Base-by-base conservation (phyloP, 1,140 invertebrate species). In the Drosophila busckii region DNA sequence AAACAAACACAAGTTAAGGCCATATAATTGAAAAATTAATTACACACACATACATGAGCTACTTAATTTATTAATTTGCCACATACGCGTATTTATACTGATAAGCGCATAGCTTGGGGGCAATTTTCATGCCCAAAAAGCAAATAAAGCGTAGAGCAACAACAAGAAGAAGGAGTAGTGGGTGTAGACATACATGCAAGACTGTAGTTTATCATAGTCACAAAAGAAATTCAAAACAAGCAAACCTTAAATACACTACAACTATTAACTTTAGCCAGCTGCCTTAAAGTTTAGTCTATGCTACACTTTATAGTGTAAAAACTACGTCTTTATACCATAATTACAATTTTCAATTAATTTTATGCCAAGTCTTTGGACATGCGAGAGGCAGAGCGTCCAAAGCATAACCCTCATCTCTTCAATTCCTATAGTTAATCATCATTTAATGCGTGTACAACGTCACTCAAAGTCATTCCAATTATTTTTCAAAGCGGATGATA, bases 11-110 rank as follows among this genome's bases (percentile, higher is more conserved):
- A 41, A 62, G 45, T 46, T 71, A 80, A 76, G 56, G 60, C 71
- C 65, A 44, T 49, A 71, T 80, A 76, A 76, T 80, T 76, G 62
- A 76, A 70, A 71, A 80, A 76, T 76, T 70, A 80, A 76, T 80
- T 71, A 67, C 70, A 76, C 45, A 66, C 62, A 23, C 32, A 52
- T 54, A 45, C 12, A 49, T 40, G 67, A 53, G 50, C 49, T 66
- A 71, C 49, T 67, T 64, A 67, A 80, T 76, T 71, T 64, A 56
- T 66, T 54, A 60, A 46, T 54, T 60, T 54, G 25, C 49, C 17
- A 42, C 23, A 31, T 46, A 46, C 42, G 23, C 20, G 45, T 60
- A 60, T 54, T 60, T 54, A 60, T 49, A 60, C 31, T 62, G 70
- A 60, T 52, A 80, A 80, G 49, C 56, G 2, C 12, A 6, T 46